Percentiles rank a stretch among this genome's conserved stretches.
These are phyloP conservation scores for Monochamus saltuarius DNA, from an alignment of 1,140 invertebrate species.

Conservation along the genomic window DNA sequence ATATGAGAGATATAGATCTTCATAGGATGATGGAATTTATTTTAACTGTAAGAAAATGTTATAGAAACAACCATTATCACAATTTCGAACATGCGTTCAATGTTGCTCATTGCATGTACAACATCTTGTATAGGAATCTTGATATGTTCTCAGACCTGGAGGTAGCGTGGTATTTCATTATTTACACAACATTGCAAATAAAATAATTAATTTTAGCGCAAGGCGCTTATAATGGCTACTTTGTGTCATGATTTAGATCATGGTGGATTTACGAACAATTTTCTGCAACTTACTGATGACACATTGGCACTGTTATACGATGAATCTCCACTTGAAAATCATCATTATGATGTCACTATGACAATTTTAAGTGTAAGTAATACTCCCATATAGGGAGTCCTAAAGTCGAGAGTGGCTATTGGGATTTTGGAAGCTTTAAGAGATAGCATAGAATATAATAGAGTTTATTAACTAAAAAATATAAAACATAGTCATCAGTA, in stretches of 20 bases:
- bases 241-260: constrained; percentile 62
- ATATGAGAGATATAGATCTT: constrained; percentile 47
- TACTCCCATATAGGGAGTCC: too few species aligned
- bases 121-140: constrained; percentile 55
- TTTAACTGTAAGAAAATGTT: constrained; percentile 55
- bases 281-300: constrained; percentile 54
- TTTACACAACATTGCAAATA: not conserved
- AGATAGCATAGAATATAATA: too few species aligned
- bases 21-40: constrained; percentile 51
- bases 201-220: constrained; percentile 46
- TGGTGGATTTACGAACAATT: constrained; percentile 61
- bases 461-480: too few species aligned
- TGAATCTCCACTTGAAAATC: constrained; percentile 58
- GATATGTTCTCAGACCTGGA: constrained; percentile 55
- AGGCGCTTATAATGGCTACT: constrained; percentile 56
- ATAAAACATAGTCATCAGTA: too few species aligned
- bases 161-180: constrained; percentile 38
- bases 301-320: constrained; percentile 56
- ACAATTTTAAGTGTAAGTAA: constrained; percentile 54
- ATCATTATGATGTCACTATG: constrained; percentile 58
- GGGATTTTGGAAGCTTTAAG: too few species aligned
- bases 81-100: constrained; percentile 62
- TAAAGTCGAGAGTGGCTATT: too few species aligned
- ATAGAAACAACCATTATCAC: constrained; percentile 58
- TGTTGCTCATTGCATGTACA: constrained; percentile 60